Evolutionary conservation across 2,888 invertebrate species (phyloP).

Genomic region (Campoplex nolae): DNA sequence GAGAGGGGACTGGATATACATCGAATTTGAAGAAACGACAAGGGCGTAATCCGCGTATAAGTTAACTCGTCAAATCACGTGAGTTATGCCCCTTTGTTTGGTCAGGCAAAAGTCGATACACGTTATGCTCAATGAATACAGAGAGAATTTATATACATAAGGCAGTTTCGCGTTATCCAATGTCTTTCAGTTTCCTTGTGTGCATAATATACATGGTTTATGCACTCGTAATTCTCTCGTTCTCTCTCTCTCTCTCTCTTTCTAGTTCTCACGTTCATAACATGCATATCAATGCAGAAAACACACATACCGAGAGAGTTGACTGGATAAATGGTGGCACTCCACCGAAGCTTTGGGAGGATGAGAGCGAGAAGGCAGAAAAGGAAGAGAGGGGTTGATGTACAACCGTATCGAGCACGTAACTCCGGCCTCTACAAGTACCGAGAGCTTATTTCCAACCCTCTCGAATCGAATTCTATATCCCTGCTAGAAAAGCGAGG

Average conservation of each 20-base stretch:
- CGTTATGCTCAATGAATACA: background rate
- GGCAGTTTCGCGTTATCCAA: slow-evolving; percentile 57
- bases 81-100: slow-evolving; percentile 19
- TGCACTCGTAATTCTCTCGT: background rate
- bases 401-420: slow-evolving; percentile 67
- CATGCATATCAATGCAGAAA: slow-evolving; percentile 16
- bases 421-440: slow-evolving; percentile 37
- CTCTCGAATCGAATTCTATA: slow-evolving; percentile 64
- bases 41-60: slow-evolving; percentile 6
- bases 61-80: background rate
- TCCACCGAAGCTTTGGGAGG: slow-evolving; percentile 11
- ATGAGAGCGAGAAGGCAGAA: background rate
- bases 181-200: slow-evolving; percentile 61
- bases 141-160: slow-evolving; percentile 30
- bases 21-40: slow-evolving; percentile 23
- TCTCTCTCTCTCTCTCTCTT: background rate
- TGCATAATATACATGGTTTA: slow-evolving; percentile 27
- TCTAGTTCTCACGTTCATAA: background rate
- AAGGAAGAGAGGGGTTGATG: slow-evolving; percentile 35
- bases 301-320: slow-evolving; percentile 47
- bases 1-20: slow-evolving; percentile 13
- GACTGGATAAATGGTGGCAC: slow-evolving; percentile 61
- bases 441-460: slow-evolving; percentile 61
- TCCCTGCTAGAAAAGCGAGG: slow-evolving; percentile 11
- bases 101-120: slow-evolving; percentile 8